phyloP scores from a whole-genome alignment of 2,888 invertebrate genomes.

The Meteorus cinctellus region DNA sequence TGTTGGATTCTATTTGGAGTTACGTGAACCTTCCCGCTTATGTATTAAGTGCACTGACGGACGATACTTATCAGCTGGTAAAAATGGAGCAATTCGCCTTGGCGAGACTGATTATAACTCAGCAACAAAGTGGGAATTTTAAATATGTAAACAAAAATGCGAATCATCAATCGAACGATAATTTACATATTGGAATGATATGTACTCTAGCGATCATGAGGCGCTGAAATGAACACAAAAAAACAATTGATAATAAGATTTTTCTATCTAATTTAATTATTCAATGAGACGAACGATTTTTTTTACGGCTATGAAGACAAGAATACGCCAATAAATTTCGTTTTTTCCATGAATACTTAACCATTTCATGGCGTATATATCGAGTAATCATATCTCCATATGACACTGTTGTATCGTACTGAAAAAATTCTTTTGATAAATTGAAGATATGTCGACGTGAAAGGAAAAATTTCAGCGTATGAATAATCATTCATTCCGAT shows the following conservation, averaged over 20 bases:
- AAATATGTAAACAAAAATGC: constrained; percentile 63
- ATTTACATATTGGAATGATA: constrained; percentile 34
- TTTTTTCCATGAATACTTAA: neutral
- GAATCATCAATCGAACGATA: constrained; percentile 40
- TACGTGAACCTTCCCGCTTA: constrained; percentile 93
- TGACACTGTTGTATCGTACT: constrained; percentile 22
- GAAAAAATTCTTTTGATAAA: constrained; percentile 31
- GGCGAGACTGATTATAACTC: constrained; percentile 84
- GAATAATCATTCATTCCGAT: constrained; percentile 56
- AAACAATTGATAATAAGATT: constrained; percentile 7
- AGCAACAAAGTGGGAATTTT: constrained; percentile 97
- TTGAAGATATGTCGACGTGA: constrained; percentile 19
- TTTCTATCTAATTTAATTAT: neutral
- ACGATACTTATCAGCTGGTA: constrained; percentile 89
- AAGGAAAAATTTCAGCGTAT: neutral
- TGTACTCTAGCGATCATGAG: constrained; percentile 21
- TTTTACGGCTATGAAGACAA: neutral
- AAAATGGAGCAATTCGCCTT: constrained; percentile 92
- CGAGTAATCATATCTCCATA: constrained; percentile 18
- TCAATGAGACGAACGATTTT: neutral
- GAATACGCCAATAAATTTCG: constrained; percentile 8
- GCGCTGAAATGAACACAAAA: constrained; percentile 6
- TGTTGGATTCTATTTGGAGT: constrained; percentile 92
- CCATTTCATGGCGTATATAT: neutral
- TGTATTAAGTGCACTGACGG: constrained; percentile 88